Percentiles rank a stretch among this genome's conserved stretches.
phyloP scores from a whole-genome alignment of 2,797 vertebrate species.

The Tragelaphus oryx region DNA sequence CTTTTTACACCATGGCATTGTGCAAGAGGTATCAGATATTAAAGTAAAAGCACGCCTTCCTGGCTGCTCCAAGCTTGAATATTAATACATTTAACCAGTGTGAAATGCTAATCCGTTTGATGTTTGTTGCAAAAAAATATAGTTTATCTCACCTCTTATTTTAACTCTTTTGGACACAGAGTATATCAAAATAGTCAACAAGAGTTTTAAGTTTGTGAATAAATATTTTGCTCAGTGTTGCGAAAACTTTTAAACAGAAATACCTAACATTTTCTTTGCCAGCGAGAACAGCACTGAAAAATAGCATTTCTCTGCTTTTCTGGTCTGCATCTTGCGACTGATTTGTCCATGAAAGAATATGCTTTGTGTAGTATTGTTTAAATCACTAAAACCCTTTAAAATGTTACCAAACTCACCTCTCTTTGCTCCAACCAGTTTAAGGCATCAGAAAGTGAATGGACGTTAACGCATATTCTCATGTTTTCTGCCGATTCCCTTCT shows the following conservation, averaged over 20 bases:
- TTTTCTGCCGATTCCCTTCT: not conserved
- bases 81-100: not conserved
- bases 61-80: not conserved
- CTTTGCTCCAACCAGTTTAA: not conserved
- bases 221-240: not conserved
- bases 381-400: not conserved
- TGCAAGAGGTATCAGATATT: not conserved
- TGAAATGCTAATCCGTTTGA: not conserved
- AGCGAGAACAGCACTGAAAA: not conserved
- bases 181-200: not conserved
- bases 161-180: not conserved
- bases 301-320: not conserved
- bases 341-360: not conserved
- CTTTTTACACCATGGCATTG: not conserved
- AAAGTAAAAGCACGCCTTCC: not conserved
- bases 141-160: not conserved
- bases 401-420: not conserved
- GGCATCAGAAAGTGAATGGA: not conserved
- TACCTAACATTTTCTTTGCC: not conserved
- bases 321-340: not conserved
- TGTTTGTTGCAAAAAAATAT: not conserved
- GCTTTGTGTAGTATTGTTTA: not conserved
- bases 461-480: not conserved
- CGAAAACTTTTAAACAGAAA: not conserved
- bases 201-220: not conserved